Evolutionary conservation across 2,797 vertebrate genomes (phyloP), one percentile per base, ranked within the genome.

Genomic region (Syngnathus acus): DNA sequence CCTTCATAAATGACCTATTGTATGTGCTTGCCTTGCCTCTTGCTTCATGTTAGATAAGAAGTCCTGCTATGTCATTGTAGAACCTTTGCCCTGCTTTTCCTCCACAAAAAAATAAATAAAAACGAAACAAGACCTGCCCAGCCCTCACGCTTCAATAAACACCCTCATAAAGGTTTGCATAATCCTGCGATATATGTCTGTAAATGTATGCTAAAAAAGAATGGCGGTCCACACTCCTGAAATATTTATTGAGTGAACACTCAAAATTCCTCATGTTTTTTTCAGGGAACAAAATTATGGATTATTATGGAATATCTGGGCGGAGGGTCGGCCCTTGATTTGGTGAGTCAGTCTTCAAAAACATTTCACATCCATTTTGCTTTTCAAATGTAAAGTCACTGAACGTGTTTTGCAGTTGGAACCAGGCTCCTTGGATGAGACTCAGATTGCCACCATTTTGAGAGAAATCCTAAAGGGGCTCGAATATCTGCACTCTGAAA

Each of bases 241-340:
- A 32, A 14, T 53, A 4, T 53, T 53, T 10, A 1, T 53, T 21
- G 9, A 8, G n/a, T 10, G 3, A 23, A 21, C 50, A 10, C n/a
- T 47, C 6, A 32, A 7, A 7, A 23, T 32, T 9, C 45, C 9
- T 32, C 14, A 21, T 38, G 59, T 23, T 8, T 59, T 82, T 88
- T 89, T 38, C 84, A 99, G 97, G 94, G 95, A 76, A 95, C 96
- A 77, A 98, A 99, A 78, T 88, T 99, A 85, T 99, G 97, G 97
- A 99, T 99, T 83, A 98, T 99, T 85, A 99, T 99, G 97, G 97
- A 99, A 72, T 99, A 99, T 78, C 91, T 98, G 70, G 97, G 97
- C 63, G 97, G 97, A 81, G 97, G 97, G 73, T 99, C 97, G 37
- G 97, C 97, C 1, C 89, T 99, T 75, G 97, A 99, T 89, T 91